Evolutionary conservation across 2,113 vertebrate species (phyloP), one percentile per base, ranked within the genome.

Genomic region (Gobius niger): DNA sequence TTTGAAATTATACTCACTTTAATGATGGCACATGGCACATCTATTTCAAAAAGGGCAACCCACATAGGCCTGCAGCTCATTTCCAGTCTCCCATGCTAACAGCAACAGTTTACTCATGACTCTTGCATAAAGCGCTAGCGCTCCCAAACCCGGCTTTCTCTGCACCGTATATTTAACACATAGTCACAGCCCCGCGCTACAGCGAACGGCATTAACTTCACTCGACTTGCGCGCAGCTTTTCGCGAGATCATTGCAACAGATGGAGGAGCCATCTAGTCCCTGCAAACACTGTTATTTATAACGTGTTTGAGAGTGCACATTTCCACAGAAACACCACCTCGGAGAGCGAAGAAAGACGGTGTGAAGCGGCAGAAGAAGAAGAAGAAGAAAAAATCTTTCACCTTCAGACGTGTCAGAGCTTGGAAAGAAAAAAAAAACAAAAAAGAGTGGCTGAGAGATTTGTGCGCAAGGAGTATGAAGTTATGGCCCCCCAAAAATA

Each of bases 221-320:
- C 62, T 69, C 66, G 49, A 59, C 56, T 51, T 71, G 24, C 75
- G 74, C 60, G 6, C n/a, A 18, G 65, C 41, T 70, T 15, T 70
- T 63, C 24, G 66, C 68, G 64, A 87, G 82, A 88, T 83, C 86
- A 82, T 50, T 46, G 83, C 87, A 88, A 73, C 91, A 92, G 91
- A 93, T 92, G 90, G 92, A 79, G 75, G 6, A 83, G 82, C 81
- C 73, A 76, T 81, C 82, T 79, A 67, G 78, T 80, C 7, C 46
- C 81, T 77, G 77, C 76, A 76, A 83, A 78, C 70, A 41, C 78
- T 77, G 80, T 83, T 92, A 92, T 93, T 93, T 90, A 88, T 92
- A 89, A 87, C 60, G 78, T 79, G 77, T 83, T 72, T 68, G 70
- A 87, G 86, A 81, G 70, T 7, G 69, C 77, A 82, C 54, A 80